Evolutionary conservation across 2,113 vertebrate genomes (phyloP).

Genomic region (rat (Rattus norvegicus)): GRCr8 NC_086035.1:30677001-30677500

Average conservation of each 20-base stretch:
- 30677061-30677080: neutral
- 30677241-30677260: neutral
- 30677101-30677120: neutral
- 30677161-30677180: neutral
- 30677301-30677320: neutral
- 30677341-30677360: neutral
- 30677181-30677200: too few relatives aligned
- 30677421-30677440: neutral
- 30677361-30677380: constrained; percentile 18
- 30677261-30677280: neutral
- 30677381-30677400: neutral
- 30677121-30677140: neutral
- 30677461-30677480: neutral
- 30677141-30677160: neutral
- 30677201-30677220: accelerated
- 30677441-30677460: neutral
- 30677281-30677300: neutral
- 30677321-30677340: neutral
- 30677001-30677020: neutral
- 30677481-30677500: neutral
- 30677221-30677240: accelerated
- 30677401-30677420: neutral
- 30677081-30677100: neutral
- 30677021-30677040: neutral
- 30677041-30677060: neutral